Conservation (phyloP, 2,888 invertebrate species). For the Allophyes oxyacanthae region DNA sequence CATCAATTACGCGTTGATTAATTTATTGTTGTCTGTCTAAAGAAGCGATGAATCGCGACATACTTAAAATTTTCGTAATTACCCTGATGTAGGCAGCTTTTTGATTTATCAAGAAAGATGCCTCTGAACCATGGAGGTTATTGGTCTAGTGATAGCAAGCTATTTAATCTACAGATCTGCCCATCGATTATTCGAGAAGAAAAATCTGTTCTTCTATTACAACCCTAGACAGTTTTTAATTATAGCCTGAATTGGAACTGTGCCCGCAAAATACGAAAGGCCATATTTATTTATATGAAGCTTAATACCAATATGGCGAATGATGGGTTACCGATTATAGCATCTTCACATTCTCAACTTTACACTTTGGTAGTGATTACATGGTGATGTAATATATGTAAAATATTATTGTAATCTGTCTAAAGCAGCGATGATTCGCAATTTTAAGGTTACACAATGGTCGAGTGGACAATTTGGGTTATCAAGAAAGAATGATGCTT, state of each 20-base stretch:
- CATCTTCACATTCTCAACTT: too few species aligned
- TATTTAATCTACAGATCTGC: too few species aligned
- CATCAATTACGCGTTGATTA: slow-evolving; percentile 44
- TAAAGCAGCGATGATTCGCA: slow-evolving; percentile 10
- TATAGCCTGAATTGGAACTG: too few species aligned
- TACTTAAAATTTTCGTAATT: slow-evolving; percentile 24
- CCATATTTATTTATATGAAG: too few species aligned
- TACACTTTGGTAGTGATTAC: background rate
- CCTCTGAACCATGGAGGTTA: background rate
- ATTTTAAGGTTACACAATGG: slow-evolving; percentile 17
- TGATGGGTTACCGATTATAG: too few species aligned
- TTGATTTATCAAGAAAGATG: background rate
- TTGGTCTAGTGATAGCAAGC: background rate
- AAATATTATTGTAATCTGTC: slow-evolving; percentile 4
- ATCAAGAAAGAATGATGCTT: slow-evolving; percentile 29
- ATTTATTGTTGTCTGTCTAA: slow-evolving; percentile 28
- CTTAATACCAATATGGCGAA: too few species aligned
- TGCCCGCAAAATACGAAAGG: too few species aligned
- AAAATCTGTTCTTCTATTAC: too few species aligned
- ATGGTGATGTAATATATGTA: too few species aligned
- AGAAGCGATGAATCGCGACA: slow-evolving; percentile 28
- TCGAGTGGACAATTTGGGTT: slow-evolving; percentile 11
- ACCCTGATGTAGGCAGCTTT: slow-evolving; percentile 1
- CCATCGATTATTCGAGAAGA: too few species aligned
- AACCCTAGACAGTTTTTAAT: too few species aligned